A percentile compares a stretch with the other conserved stretches of the same genome.
These are phyloP conservation scores for Pyrochroa serraticornis DNA, from an alignment of 2,888 invertebrate species.

Conservation along the genomic window DNA sequence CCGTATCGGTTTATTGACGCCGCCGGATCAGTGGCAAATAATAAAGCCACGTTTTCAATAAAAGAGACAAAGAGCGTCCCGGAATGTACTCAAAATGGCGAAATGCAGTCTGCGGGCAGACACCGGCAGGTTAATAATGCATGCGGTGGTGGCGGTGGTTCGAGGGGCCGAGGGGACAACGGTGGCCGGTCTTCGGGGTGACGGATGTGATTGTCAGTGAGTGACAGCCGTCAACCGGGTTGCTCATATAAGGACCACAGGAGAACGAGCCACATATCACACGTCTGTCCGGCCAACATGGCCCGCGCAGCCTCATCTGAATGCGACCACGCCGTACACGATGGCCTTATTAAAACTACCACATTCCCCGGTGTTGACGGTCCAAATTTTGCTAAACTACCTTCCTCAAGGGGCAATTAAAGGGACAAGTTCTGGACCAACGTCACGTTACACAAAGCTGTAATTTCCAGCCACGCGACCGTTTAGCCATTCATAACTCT, in stretches of 20 bases:
- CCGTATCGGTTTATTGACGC: slow-evolving; percentile 1
- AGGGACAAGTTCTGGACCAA: too few relatives aligned
- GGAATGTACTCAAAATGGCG: slow-evolving; percentile 44
- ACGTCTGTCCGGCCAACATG: slow-evolving; percentile 37
- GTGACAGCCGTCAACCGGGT: slow-evolving; percentile 55
- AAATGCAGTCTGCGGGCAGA: slow-evolving; percentile 41
- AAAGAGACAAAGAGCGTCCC: slow-evolving; percentile 34
- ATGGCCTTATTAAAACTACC: slow-evolving; percentile 29
- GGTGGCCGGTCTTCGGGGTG: slow-evolving; percentile 37
- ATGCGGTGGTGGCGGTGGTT: slow-evolving; percentile 25
- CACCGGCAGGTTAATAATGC: slow-evolving; percentile 41
- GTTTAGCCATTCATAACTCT: too few relatives aligned
- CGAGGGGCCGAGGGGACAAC: slow-evolving; percentile 9
- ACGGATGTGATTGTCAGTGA: slow-evolving; percentile 56
- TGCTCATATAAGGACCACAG: slow-evolving; percentile 53
- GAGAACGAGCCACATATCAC: slow-evolving; percentile 51
- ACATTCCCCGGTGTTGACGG: slow-evolving; percentile 14
- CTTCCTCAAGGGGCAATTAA: too few relatives aligned
- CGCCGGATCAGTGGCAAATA: slow-evolving; percentile 2
- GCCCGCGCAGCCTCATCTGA: slow-evolving; percentile 28
- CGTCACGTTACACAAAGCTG: too few relatives aligned
- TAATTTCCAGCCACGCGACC: too few relatives aligned
- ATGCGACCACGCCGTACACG: slow-evolving; percentile 21
- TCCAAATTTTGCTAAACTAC: too few relatives aligned
- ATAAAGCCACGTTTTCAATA: slow-evolving; percentile 25